Base-by-base conservation (phyloP, 2,797 vertebrate species). In the Chromis chromis region DNA sequence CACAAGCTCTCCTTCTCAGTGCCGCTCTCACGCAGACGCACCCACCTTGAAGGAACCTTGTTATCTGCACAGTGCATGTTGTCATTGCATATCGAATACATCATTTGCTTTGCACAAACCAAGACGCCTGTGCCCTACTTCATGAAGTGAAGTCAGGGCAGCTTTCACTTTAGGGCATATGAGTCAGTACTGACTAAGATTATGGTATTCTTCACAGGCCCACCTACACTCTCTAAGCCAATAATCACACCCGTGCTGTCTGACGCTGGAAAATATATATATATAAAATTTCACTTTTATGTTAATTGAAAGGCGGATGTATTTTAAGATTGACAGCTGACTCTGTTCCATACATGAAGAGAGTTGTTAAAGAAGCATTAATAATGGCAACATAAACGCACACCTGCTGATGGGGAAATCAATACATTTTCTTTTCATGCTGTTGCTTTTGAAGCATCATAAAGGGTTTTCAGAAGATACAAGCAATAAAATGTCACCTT, bases 151-250 rank as follows among this genome's bases (percentile, higher is more conserved):
- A 90, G 84, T 80, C 76, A 65, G 75, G 74, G 76, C 68, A 65
- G 74, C 72, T 62, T 78, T 69, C 31, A 67, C 79, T 83, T 57
- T 11, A 65, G 72, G 90, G 75, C 67, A 57, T 44, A 27, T 83
- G 88, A 90, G 81, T 86, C 82, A 85, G 55, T 79, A 74, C 81
- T 85, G 88, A 87, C 74, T 80, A 70, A 86, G 81, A 80, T 70
- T 36, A 39, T 63, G 69, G 59, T 60, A 25, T 78, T 89, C 65
- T 84, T 86, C 76, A 79, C 40, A 79, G 21, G 56, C 79, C 74
- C 79, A 59, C 82, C 73, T 83, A 83, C 82, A 54, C 61, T 75
- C 62, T 74, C 46, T 25, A 9, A 76, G 70, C 74, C 75, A 74
- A 63, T 66, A 72, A 65, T 75, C 61, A 55, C 66, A 65, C 40